These are phyloP conservation scores for Galaxias olidus DNA, from an alignment of 2,797 vertebrate species.

Conservation along the genomic window DNA sequence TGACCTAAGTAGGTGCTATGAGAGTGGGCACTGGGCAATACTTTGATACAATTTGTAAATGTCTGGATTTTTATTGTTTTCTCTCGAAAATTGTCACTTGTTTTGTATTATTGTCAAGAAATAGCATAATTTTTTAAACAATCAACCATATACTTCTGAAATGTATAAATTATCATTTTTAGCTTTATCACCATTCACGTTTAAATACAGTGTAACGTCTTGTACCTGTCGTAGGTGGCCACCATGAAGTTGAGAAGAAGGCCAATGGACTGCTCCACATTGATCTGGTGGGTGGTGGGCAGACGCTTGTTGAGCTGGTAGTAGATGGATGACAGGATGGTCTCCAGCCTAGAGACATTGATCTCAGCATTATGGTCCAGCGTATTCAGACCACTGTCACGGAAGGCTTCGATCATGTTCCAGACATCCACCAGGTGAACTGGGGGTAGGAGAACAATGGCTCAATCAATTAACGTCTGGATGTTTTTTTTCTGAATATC, in stretches of 20 bases:
- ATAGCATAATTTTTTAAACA: background rate
- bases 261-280: slow-evolving; percentile 95
- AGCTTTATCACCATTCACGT: too few species aligned
- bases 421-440: slow-evolving; percentile 98
- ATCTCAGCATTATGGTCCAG: slow-evolving; percentile 91
- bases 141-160: background rate
- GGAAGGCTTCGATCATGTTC: slow-evolving; percentile 99
- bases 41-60: too few species aligned
- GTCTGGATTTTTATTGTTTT: too few species aligned
- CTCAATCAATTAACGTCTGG: slow-evolving; percentile 17
- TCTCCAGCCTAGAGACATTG: slow-evolving; percentile 94
- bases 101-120: too few species aligned
- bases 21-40: too few species aligned
- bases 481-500: background rate
- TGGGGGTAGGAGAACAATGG: slow-evolving; percentile 44
- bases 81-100: too few species aligned
- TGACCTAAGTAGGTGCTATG: too few species aligned
- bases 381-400: slow-evolving; percentile 96
- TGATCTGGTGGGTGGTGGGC: slow-evolving; percentile 96
- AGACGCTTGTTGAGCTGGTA: slow-evolving; percentile 97
- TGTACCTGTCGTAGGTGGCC: slow-evolving; percentile 92
- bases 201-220: background rate
- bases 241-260: slow-evolving; percentile 98
- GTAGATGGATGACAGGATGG: slow-evolving; percentile 96
- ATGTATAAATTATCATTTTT: too few species aligned